Evolutionary conservation across 2,888 invertebrate species (phyloP).

Genomic region (Morpho achilles): DNA sequence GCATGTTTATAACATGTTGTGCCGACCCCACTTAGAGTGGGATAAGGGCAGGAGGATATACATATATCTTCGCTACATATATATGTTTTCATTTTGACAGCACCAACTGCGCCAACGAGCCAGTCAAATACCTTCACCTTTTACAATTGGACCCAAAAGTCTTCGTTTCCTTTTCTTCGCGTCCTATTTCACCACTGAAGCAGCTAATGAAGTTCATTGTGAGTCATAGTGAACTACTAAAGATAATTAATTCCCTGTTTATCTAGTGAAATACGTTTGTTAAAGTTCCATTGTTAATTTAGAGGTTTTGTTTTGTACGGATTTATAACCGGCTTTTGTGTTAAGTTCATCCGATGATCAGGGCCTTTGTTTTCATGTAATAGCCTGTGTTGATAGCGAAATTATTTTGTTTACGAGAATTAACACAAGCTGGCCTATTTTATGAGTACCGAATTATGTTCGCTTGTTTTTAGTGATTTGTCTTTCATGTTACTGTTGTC

Average conservation of each 20-base stretch:
- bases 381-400: slow-evolving; percentile 25
- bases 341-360: slow-evolving; percentile 17
- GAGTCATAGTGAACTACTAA: slow-evolving; percentile 15
- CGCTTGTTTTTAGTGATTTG: background rate
- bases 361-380: slow-evolving; percentile 28
- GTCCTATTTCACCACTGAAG: slow-evolving; percentile 18
- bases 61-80: too few relatives aligned
- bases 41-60: too few relatives aligned
- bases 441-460: slow-evolving; percentile 2
- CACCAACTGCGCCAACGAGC: too few relatives aligned
- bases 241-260: slow-evolving; percentile 30
- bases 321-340: slow-evolving; percentile 29
- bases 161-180: background rate
- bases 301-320: slow-evolving; percentile 27
- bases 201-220: slow-evolving; percentile 20
- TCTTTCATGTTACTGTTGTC: background rate
- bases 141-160: too few relatives aligned
- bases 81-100: too few relatives aligned
- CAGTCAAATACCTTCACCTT: too few relatives aligned
- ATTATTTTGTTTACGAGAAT: slow-evolving; percentile 18
- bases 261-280: slow-evolving; percentile 30
- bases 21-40: too few relatives aligned
- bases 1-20: too few relatives aligned
- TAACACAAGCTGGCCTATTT: slow-evolving; percentile 14
- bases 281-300: slow-evolving; percentile 31